Percentiles rank a stretch among this genome's conserved stretches.
Evolutionary conservation across 2,797 vertebrate genomes (phyloP).

Genomic region (Zenarchopterus dispar): DNA sequence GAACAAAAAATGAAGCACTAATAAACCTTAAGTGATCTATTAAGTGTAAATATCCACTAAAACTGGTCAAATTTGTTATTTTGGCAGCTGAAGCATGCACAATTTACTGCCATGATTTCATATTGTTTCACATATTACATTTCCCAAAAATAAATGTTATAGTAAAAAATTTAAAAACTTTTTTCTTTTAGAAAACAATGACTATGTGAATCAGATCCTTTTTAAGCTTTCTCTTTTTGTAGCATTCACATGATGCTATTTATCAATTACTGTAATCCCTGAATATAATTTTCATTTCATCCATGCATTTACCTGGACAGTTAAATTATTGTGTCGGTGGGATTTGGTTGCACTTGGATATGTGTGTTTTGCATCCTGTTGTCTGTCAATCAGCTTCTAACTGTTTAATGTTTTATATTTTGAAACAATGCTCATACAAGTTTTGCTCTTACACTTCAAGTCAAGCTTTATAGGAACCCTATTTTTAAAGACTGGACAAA

Average conservation of each 20-base stretch:
- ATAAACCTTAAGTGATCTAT: conserved; percentile 1
- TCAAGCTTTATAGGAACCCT: not conserved
- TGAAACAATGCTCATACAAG: not conserved
- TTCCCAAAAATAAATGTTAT: not conserved
- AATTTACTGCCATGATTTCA: conserved; percentile 40
- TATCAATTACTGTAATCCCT: conserved; percentile 3
- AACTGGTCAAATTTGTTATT: conserved; percentile 4
- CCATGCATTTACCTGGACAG: conserved; percentile 13
- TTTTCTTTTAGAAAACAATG: conserved; percentile 2
- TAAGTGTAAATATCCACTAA: conserved; percentile 2
- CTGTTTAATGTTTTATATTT: conserved; percentile 12
- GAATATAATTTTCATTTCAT: not conserved
- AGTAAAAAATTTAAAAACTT: not conserved
- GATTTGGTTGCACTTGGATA: conserved; percentile 29
- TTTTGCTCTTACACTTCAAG: conserved; percentile 9
- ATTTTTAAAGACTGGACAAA: conserved; percentile 17
- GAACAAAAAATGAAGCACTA: not conserved
- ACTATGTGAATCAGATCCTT: conserved; percentile 24
- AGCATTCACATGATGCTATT: conserved; percentile 7
- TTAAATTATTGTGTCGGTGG: not conserved
- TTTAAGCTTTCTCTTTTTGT: conserved; percentile 18
- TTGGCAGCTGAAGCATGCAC: conserved; percentile 27
- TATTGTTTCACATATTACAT: conserved; percentile 20
- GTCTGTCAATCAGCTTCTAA: conserved; percentile 6
- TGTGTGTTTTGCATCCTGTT: conserved; percentile 9